Evolutionary conservation across 2,113 vertebrate genomes (phyloP).

Genomic region (Oreamnos americanus): DNA sequence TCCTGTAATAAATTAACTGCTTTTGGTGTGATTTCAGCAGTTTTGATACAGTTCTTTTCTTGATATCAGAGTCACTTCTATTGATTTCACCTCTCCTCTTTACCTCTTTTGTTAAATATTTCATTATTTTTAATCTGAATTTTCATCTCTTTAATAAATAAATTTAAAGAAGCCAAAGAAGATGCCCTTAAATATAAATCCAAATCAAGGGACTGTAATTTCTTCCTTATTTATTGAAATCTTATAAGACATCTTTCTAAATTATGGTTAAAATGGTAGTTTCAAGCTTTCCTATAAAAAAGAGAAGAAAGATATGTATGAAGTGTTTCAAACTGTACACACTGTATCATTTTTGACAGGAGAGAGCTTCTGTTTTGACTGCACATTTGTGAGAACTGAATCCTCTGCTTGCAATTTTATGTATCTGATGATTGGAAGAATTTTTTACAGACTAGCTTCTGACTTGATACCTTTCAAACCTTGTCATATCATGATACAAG

Average conservation of each 20-base stretch:
- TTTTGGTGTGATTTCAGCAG: conserved; percentile 24
- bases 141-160: conserved; percentile 27
- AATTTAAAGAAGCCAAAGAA: conserved; percentile 11
- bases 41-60: conserved; percentile 32
- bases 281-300: conserved; percentile 16
- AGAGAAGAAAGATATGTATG: neutral
- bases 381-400: neutral
- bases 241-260: conserved; percentile 24
- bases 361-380: conserved; percentile 35
- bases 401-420: conserved; percentile 25
- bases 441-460: neutral
- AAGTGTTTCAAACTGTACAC: neutral
- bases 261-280: conserved; percentile 12
- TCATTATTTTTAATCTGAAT: conserved; percentile 8
- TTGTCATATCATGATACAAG: neutral
- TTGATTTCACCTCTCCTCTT: neutral
- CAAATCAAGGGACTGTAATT: neutral
- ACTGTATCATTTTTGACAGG: neutral
- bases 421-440: neutral
- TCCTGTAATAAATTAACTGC: neutral
- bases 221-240: conserved; percentile 16
- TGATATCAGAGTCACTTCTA: conserved; percentile 9
- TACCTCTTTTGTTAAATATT: conserved; percentile 4
- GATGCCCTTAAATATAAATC: neutral
- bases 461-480: neutral